Evolutionary conservation across 1,140 invertebrate species (phyloP), one percentile per base, ranked within the genome.

Genomic region (Philotrypesis tridentata): DNA sequence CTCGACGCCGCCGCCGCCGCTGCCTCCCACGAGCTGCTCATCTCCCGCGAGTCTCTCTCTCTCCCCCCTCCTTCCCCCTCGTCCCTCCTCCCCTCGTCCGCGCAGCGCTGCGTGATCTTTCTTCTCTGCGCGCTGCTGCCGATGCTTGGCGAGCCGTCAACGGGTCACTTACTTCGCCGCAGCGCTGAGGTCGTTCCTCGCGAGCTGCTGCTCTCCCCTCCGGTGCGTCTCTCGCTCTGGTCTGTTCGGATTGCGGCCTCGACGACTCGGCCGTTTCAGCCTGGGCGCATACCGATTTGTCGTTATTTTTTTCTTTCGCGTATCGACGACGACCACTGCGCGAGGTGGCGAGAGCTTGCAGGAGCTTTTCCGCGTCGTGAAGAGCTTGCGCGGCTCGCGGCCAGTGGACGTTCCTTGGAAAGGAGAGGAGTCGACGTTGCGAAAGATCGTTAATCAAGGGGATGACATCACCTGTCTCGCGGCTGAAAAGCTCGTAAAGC

Each of bases 21-120:
- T 84, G 85, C 89, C 89, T 90, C 89, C 89, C 89, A 89, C 88
- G 82, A 90, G 86, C 83, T 83, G 70, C 75, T 87, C 87, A 89
- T 89, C 89, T 89, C 86, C 85, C 83, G 82, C 61, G 61, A 29
- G 61, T 29, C 61, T 25, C 23, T 25, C 60, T n/a, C 23, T 81
- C 82, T 65, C 63, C 72, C 71, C 43, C 40, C 48, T 80, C 83
- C 84, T n/a, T n/a, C n/a, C n/a, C n/a, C n/a, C n/a, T n/a, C n/a
- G n/a, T n/a, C n/a, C n/a, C n/a, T n/a, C n/a, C n/a, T n/a, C n/a
- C n/a, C n/a, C n/a, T n/a, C n/a, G n/a, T n/a, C n/a, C n/a, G n/a
- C n/a, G n/a, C n/a, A n/a, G n/a, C 29, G 61, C 82, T 68, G 12
- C 29, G 65, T 27, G n/a, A 25, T 77, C 73, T 70, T 67, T 83